Evolutionary conservation across 1,140 invertebrate genomes (phyloP).

Genomic region (Caerostris darwini): DNA sequence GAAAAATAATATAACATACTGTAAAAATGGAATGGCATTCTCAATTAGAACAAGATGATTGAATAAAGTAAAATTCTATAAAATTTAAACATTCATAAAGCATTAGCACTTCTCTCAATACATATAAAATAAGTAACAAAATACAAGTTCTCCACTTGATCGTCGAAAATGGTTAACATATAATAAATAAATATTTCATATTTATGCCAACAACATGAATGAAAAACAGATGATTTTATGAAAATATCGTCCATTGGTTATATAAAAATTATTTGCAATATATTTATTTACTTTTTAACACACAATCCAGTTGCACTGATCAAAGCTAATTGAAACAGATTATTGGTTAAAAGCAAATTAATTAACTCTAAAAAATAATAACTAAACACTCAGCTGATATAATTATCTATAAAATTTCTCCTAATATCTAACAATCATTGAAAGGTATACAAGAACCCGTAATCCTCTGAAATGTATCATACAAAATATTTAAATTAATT

Average conservation of each 20-base stretch:
- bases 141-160: background rate
- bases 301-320: background rate
- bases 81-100: constrained; percentile 1
- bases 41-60: background rate
- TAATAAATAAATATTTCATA: constrained; percentile 33
- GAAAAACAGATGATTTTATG: background rate
- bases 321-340: background rate
- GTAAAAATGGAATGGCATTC: constrained; percentile 29
- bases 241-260: background rate
- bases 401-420: background rate
- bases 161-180: background rate
- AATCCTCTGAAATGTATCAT: background rate
- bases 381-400: background rate
- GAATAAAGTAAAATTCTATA: constrained; percentile 19
- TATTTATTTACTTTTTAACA: no score
- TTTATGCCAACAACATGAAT: background rate
- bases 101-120: background rate
- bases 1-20: background rate
- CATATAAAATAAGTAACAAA: constrained; percentile 29
- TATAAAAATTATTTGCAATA: background rate
- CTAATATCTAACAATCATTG: background rate
- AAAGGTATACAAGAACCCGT: background rate
- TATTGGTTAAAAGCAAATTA: background rate
- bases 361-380: background rate
- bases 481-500: background rate